Evolutionary conservation across 2,797 vertebrate genomes (phyloP).

Genomic region (Poecilia picta): DNA sequence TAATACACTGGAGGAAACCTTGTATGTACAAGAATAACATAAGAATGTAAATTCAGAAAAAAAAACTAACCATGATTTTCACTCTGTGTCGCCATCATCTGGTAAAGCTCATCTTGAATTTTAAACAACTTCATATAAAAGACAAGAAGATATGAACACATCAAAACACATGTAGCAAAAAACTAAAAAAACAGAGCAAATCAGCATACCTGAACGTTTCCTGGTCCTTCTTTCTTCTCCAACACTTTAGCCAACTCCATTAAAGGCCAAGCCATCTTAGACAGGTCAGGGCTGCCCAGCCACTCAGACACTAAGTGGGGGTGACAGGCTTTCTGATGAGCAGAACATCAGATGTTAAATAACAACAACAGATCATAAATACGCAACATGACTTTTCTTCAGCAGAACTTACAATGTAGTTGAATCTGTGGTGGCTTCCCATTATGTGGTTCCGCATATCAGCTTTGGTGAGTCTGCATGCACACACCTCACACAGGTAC

Average conservation of each 20-base stretch:
- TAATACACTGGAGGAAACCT: too few species aligned
- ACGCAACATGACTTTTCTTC: background rate
- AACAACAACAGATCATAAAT: background rate
- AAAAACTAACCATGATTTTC: conserved; percentile 59
- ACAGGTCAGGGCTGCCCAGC: conserved; percentile 59
- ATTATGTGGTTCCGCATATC: conserved; percentile 78
- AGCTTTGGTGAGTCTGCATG: conserved; percentile 59
- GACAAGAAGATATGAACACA: conserved; percentile 26
- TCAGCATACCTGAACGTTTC: conserved; percentile 64
- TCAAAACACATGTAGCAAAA: conserved; percentile 8
- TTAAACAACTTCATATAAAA: conserved; percentile 60
- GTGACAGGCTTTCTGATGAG: conserved; percentile 63
- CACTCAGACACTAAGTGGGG: conserved; percentile 49
- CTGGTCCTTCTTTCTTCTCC: conserved; percentile 73
- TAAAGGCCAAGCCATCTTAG: conserved; percentile 72
- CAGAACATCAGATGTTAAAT: background rate
- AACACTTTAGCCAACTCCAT: conserved; percentile 73
- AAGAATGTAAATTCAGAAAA: background rate
- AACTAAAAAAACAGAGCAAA: background rate
- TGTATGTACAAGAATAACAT: background rate
- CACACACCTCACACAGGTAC: conserved; percentile 76
- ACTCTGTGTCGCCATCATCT: conserved; percentile 52
- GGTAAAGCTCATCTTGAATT: conserved; percentile 60
- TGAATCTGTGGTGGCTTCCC: conserved; percentile 77
- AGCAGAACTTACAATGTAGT: conserved; percentile 73